Conservation (phyloP, 1,140 invertebrate species). For the Leptinotarsa lineolata region DNA sequence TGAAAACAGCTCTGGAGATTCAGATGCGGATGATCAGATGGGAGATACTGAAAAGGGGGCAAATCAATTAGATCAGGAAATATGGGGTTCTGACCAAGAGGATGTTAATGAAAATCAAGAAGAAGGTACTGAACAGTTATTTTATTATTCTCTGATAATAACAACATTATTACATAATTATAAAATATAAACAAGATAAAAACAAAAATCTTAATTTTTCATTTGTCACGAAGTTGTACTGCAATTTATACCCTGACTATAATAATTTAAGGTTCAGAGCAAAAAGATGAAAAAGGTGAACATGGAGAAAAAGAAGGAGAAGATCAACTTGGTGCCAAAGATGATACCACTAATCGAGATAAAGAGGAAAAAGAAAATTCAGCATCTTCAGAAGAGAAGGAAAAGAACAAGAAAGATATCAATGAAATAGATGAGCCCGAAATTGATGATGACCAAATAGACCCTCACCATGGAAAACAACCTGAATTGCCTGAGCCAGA, state of each 20-base stretch:
- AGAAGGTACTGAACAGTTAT: slow-evolving; percentile 55
- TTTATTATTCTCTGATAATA: too few species aligned
- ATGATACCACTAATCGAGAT: slow-evolving; percentile 60
- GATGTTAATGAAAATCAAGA: slow-evolving; percentile 74
- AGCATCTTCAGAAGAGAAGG: slow-evolving; percentile 57
- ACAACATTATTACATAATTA: too few species aligned
- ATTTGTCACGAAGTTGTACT: too few species aligned
- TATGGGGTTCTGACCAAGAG: slow-evolving; percentile 87
- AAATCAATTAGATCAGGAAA: slow-evolving; percentile 80
- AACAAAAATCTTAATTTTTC: too few species aligned
- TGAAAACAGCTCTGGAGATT: slow-evolving; percentile 59
- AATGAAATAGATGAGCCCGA: slow-evolving; percentile 80
- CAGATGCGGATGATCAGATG: slow-evolving; percentile 91
- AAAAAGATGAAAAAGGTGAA: slow-evolving; percentile 60
- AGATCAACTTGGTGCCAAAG: slow-evolving; percentile 64
- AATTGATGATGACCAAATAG: slow-evolving; percentile 80
- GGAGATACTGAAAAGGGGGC: slow-evolving; percentile 85
- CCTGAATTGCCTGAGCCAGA: slow-evolving; percentile 78
- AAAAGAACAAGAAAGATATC: slow-evolving; percentile 66
- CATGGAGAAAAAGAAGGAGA: slow-evolving; percentile 55
- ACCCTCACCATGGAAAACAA: slow-evolving; percentile 83
- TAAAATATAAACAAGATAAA: too few species aligned
- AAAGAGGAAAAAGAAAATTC: slow-evolving; percentile 58
- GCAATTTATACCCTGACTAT: too few species aligned
- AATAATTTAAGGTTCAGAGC: slow-evolving; percentile 47